Evolutionary conservation across 2,888 invertebrate genomes (phyloP).

Genomic region (Mactromeris polynyma): DNA sequence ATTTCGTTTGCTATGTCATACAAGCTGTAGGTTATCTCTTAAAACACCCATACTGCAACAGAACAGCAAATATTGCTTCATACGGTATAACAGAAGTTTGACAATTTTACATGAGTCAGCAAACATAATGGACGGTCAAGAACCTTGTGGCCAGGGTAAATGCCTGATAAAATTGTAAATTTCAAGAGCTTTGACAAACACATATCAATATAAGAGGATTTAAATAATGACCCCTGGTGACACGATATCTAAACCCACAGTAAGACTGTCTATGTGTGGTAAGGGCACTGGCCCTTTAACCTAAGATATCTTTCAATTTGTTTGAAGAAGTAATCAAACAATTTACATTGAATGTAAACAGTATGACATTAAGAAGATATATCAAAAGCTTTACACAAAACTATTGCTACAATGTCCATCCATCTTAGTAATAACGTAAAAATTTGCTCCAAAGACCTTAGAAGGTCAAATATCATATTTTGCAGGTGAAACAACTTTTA

Average conservation of each 20-base stretch:
- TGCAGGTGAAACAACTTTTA: too few species aligned
- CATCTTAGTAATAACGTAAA: background rate
- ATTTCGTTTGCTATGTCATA: too few species aligned
- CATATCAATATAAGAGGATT: background rate
- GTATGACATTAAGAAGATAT: background rate
- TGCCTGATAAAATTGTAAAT: conserved; percentile 27
- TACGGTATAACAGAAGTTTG: background rate
- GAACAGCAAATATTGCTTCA: background rate
- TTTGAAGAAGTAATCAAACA: background rate
- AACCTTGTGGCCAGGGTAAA: conserved; percentile 24
- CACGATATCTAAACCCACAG: background rate
- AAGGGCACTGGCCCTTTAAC: background rate
- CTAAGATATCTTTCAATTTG: background rate
- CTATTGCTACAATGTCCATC: background rate
- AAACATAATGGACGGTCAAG: conserved; percentile 20
- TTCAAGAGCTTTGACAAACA: conserved; percentile 17
- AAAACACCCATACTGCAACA: background rate
- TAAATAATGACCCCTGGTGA: conserved; percentile 7
- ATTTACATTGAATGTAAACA: background rate
- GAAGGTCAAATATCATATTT: background rate
- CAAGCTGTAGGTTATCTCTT: too few species aligned
- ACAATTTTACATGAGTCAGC: background rate
- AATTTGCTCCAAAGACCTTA: background rate
- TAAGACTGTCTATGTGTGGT: background rate
- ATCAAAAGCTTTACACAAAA: background rate